Evolutionary conservation across 2,113 vertebrate genomes (phyloP).

Genomic region (Halcyon senegalensis): DNA sequence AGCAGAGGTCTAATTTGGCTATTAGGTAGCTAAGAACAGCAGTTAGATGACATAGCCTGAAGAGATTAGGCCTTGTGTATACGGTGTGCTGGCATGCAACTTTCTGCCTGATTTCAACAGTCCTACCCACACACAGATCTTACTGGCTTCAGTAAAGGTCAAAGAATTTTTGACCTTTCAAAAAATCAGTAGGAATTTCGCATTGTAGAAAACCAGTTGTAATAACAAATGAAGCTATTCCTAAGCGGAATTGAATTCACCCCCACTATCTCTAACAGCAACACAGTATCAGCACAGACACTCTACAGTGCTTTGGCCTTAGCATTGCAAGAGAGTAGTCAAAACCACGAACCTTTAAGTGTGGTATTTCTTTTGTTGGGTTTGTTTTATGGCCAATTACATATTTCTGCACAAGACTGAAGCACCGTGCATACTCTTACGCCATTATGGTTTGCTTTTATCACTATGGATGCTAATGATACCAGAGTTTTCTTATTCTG

Average conservation of each 20-base stretch:
- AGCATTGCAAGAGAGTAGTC: not conserved
- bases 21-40: not conserved
- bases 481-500: not conserved
- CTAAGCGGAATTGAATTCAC: not conserved
- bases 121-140: not conserved
- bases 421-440: fast-evolving
- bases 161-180: not conserved
- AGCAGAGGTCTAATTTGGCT: not conserved
- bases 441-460: not conserved
- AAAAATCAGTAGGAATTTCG: not conserved
- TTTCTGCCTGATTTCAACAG: not conserved
- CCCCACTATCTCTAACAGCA: not conserved
- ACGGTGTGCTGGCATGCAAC: not conserved
- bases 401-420: not conserved
- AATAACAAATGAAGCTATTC: not conserved
- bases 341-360: not conserved
- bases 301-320: not conserved
- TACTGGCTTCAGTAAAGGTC: not conserved
- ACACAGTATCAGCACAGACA: not conserved
- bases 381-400: not conserved
- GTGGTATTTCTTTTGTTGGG: not conserved
- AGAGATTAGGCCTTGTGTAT: not conserved
- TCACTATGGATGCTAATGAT: not conserved
- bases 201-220: not conserved
- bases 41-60: not conserved